Evolutionary conservation across 2,888 invertebrate species (phyloP).

Genomic region (Trilocha varians): DNA sequence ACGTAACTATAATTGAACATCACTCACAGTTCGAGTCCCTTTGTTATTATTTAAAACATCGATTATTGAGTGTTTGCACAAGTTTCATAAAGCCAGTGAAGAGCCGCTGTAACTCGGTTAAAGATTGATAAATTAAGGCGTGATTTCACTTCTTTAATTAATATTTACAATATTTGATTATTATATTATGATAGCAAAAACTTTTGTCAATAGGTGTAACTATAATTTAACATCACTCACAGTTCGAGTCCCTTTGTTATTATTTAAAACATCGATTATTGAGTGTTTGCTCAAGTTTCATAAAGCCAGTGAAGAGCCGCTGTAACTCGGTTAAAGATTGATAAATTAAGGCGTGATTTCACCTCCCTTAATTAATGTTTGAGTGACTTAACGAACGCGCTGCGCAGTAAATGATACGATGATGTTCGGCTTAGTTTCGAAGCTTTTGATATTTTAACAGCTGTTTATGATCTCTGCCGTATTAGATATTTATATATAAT

Average conservation of each 20-base stretch:
- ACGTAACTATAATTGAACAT: no score
- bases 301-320: neutral
- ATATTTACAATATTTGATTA: no score
- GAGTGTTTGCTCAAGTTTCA: neutral
- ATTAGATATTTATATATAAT: no score
- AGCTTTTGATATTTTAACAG: neutral
- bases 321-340: neutral
- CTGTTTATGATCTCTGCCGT: neutral
- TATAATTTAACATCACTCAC: no score
- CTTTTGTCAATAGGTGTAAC: no score
- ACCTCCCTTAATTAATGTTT: conserved; percentile 4
- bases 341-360: conserved; percentile 1
- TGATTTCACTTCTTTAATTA: conserved; percentile 2
- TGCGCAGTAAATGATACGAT: neutral
- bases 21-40: neutral
- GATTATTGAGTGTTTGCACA: no score
- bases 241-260: neutral
- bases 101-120: conserved; percentile 1
- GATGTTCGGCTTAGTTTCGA: neutral
- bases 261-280: neutral
- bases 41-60: no score
- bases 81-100: neutral
- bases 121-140: conserved; percentile 4
- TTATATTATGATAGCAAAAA: no score
- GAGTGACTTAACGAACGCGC: conserved; percentile 1